Percentiles rank a stretch among this genome's conserved stretches.
These are phyloP conservation scores for Bombus ignitus DNA, from an alignment of 1,140 invertebrate species.

Conservation along the genomic window DNA sequence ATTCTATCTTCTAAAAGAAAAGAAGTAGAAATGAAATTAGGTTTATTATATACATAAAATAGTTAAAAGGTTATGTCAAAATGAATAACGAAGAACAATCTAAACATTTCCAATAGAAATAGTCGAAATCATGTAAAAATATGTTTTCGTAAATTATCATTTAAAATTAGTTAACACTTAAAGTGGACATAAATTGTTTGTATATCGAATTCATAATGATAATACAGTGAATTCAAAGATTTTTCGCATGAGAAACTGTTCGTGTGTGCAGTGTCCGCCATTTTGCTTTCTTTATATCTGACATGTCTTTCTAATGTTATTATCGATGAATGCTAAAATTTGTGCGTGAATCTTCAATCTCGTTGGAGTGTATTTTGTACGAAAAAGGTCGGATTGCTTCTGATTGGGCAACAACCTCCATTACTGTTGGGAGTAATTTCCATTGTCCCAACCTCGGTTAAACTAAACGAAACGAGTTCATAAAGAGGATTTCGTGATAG, in stretches of 20 bases:
- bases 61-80: slow-evolving; percentile 57
- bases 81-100: slow-evolving; percentile 9
- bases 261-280: slow-evolving; percentile 68
- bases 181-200: slow-evolving; percentile 12
- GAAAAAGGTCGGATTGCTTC: slow-evolving; percentile 28
- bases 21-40: slow-evolving; percentile 1
- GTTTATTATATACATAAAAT: not conserved
- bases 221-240: slow-evolving; percentile 54
- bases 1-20: not conserved
- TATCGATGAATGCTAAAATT: slow-evolving; percentile 76
- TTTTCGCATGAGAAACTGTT: slow-evolving; percentile 54
- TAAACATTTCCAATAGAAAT: not conserved
- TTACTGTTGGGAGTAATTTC: slow-evolving; percentile 50
- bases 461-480: slow-evolving; percentile 46
- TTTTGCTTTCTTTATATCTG: slow-evolving; percentile 75
- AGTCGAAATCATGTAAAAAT: slow-evolving; percentile 3
- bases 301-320: slow-evolving; percentile 81
- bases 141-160: slow-evolving; percentile 16
- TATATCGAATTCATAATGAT: slow-evolving; percentile 25
- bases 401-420: slow-evolving; percentile 41
- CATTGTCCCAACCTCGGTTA: slow-evolving; percentile 59
- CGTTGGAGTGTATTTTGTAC: slow-evolving; percentile 44
- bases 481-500: slow-evolving; percentile 25
- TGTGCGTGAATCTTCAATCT: slow-evolving; percentile 50
- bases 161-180: slow-evolving; percentile 35